Evolutionary conservation across 1,140 invertebrate species (phyloP), one percentile per base, ranked within the genome.

Genomic region (Ruditapes philippinarum): DNA sequence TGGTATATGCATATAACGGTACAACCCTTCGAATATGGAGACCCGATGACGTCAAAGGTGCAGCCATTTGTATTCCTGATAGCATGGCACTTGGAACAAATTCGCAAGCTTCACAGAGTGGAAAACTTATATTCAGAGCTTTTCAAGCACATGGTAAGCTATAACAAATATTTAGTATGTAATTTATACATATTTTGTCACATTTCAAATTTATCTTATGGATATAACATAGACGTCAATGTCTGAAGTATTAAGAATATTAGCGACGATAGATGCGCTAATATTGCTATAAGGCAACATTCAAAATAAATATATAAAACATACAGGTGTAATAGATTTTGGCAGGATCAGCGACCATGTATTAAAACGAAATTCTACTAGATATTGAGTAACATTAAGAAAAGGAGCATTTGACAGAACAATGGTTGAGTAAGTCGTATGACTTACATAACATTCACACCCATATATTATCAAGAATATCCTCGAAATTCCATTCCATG

Each of bases 11-110:
- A 14, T 38, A 42, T 22, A 49, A 33, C 33, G 33, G 33, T 14
- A 42, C 22, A 22, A 25, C 36, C 12, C 22, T 82, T 9, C 54
- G 79, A 22, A 22, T 82, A 38, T 82, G 79, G 79, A 54, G 79
- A 25, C 79, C 79, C 3, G 36, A 82, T 33, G 12, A 82, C 25
- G 28, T 3, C 14, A n/a, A 17, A 12, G 79, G 79, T 17, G 79
- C 49, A 25, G 38, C 54, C 0, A 60, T 82, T 17, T 82, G 79
- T 40, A 82, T 82, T 3, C 79, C 79, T 42, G 51, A 40, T 28
- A 65, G 19, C 36, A 62, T 82, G 54, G 79, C 57, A 11, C 17
- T 60, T 28, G 79, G 79, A 11, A 60, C 38, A 9, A 38, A 82
- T 25, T 22, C 51, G 12, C 79, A 82, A 38, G 49, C 79, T 14